Conservation (phyloP, 2,888 invertebrate genomes). For the Phalera bucephala region DNA sequence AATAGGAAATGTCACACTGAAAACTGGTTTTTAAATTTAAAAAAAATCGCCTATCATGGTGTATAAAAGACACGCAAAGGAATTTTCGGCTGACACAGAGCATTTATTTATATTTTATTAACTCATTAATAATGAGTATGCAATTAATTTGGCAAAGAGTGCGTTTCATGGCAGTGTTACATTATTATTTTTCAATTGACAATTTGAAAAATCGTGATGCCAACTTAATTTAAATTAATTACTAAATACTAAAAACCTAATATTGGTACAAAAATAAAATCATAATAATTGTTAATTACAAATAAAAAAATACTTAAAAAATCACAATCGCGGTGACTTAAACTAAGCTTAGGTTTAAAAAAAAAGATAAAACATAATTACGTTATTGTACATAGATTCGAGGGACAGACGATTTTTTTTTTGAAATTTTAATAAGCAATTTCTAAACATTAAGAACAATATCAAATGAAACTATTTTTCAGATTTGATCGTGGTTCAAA, state of each 20-base stretch:
- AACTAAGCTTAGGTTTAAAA: conserved; percentile 40
- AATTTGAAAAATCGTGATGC: conserved; percentile 23
- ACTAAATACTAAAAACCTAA: conserved; percentile 39
- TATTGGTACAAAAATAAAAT: conserved; percentile 74
- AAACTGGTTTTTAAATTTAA: too few relatives aligned
- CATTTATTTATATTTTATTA: too few relatives aligned
- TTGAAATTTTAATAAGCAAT: too few relatives aligned
- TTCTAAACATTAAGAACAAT: too few relatives aligned
- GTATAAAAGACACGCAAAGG: too few relatives aligned
- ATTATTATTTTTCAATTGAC: conserved; percentile 36
- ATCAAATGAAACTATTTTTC: too few relatives aligned
- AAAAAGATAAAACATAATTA: conserved; percentile 11
- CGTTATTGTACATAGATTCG: conserved; percentile 18
- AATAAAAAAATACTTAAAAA: conserved; percentile 56
- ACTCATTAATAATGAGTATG: too few relatives aligned
- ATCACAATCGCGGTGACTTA: conserved; percentile 76
- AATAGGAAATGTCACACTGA: too few relatives aligned
- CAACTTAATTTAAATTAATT: conserved; percentile 3
- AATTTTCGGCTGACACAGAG: too few relatives aligned
- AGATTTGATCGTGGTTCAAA: too few relatives aligned
- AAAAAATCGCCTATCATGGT: too few relatives aligned
- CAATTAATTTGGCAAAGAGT: conserved; percentile 29
- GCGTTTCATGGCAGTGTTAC: conserved; percentile 66
- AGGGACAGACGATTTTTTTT: too few relatives aligned
- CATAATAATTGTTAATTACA: conserved; percentile 29